These are phyloP conservation scores for Drosophila paramelanica DNA, from an alignment of 2,888 invertebrate species.

Conservation along the genomic window DNA sequence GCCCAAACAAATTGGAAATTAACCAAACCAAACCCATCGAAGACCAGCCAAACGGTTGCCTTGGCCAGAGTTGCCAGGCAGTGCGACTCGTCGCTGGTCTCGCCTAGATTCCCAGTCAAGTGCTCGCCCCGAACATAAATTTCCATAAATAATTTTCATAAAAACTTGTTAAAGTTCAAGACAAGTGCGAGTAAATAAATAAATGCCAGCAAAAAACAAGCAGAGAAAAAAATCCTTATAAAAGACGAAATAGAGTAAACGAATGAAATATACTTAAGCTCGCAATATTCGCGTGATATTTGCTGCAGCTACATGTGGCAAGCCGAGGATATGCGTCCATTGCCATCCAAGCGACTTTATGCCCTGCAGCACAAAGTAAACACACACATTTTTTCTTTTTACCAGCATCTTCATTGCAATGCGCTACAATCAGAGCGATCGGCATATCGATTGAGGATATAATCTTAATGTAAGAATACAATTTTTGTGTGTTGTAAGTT, in stretches of 20 bases:
- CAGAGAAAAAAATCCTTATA: neutral
- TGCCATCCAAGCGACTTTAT: constrained; percentile 51
- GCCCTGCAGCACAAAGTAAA: constrained; percentile 64
- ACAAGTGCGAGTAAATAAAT: constrained; percentile 63
- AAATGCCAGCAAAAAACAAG: constrained; percentile 35
- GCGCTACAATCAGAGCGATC: constrained; percentile 11
- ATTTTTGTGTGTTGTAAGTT: too few relatives aligned
- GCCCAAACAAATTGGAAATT: constrained; percentile 57
- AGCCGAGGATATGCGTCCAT: constrained; percentile 27
- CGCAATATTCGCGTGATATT: constrained; percentile 4
- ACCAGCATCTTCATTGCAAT: constrained; percentile 35
- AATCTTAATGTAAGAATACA: too few relatives aligned
- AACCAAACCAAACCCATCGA: constrained; percentile 22
- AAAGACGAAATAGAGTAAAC: constrained; percentile 2
- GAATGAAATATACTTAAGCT: constrained; percentile 8
- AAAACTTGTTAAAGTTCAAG: constrained; percentile 68
- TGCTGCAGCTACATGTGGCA: constrained; percentile 33
- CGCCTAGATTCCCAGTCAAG: constrained; percentile 7
- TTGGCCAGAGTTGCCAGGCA: neutral
- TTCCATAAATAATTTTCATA: constrained; percentile 69
- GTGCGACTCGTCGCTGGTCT: neutral
- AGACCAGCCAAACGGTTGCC: neutral
- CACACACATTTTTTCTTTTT: constrained; percentile 33
- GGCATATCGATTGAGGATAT: constrained; percentile 14
- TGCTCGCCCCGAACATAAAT: constrained; percentile 18